A percentile compares a stretch with the other conserved stretches of the same genome.
Conservation (phyloP, 2,113 vertebrate genomes). For the Ictalurus furcatus region DNA sequence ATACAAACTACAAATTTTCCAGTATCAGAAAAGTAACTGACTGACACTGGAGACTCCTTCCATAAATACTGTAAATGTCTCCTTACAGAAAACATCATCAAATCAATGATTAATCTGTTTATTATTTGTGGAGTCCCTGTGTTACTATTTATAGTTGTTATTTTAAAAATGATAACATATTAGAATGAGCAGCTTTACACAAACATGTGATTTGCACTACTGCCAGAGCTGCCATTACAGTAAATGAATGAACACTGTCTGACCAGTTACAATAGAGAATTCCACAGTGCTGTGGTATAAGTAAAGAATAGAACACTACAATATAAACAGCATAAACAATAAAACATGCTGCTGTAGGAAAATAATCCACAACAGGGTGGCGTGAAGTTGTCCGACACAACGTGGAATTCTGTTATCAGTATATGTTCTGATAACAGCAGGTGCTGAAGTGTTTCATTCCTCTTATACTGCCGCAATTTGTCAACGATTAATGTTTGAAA, state of each 20-base stretch:
- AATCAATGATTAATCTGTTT: no score
- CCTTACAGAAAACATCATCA: no score
- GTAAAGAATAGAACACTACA: not conserved
- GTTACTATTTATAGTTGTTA: no score
- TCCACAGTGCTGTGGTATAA: not conserved
- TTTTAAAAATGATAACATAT: not conserved
- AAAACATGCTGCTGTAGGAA: no score
- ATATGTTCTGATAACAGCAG: not conserved
- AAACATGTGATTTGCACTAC: no score
- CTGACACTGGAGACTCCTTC: not conserved
- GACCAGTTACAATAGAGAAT: not conserved
- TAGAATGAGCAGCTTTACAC: not conserved
- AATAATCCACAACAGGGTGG: not conserved
- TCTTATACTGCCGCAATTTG: not conserved
- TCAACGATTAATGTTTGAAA: not conserved
- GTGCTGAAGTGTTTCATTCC: not conserved
- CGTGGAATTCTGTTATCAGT: not conserved
- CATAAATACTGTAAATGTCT: no score
- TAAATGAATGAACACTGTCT: not conserved
- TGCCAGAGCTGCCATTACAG: not conserved
- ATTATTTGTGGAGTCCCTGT: no score
- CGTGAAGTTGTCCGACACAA: not conserved
- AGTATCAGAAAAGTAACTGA: not conserved
- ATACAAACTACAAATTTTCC: no score
- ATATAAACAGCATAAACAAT: no score